Evolutionary conservation across 2,888 invertebrate genomes (phyloP).

Genomic region (Carabus problematicus): DNA sequence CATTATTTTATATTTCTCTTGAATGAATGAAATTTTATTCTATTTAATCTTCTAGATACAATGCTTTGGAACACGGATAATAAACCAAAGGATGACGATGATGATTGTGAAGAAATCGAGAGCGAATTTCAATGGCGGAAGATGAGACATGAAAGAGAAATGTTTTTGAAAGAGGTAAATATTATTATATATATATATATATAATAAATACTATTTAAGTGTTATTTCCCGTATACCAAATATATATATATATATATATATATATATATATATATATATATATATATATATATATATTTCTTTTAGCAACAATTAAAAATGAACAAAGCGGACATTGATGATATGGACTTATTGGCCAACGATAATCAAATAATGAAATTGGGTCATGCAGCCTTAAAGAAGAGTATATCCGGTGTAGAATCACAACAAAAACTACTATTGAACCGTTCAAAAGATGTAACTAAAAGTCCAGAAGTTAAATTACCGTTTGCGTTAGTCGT

Average conservation of each 20-base stretch:
- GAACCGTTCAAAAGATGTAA: conserved; percentile 25
- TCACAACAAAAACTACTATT: neutral
- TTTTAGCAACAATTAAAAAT: conserved; percentile 60
- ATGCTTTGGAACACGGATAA: conserved; percentile 46
- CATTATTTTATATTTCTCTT: no score
- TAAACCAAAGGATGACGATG: conserved; percentile 55
- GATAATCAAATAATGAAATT: conserved; percentile 60
- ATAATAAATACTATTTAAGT: conserved; percentile 10
- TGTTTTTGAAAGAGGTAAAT: conserved; percentile 70
- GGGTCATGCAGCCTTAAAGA: conserved; percentile 57
- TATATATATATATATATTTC: conserved; percentile 45
- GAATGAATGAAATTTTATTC: conserved; percentile 21
- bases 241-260: conserved; percentile 9
- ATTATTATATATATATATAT: neutral
- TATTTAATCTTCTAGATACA: conserved; percentile 12
- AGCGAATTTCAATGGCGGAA: conserved; percentile 81
- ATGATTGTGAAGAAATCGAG: conserved; percentile 68
- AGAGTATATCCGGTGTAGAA: no score
- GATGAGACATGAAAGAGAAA: conserved; percentile 80
- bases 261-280: conserved; percentile 16
- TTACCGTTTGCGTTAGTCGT: conserved; percentile 62
- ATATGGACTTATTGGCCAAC: conserved; percentile 48
- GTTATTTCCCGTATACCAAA: no score
- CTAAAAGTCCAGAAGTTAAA: conserved; percentile 55
- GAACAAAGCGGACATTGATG: conserved; percentile 50